Conservation (phyloP, 2,888 invertebrate genomes). For the Caenorhabditis sulstoni region DNA sequence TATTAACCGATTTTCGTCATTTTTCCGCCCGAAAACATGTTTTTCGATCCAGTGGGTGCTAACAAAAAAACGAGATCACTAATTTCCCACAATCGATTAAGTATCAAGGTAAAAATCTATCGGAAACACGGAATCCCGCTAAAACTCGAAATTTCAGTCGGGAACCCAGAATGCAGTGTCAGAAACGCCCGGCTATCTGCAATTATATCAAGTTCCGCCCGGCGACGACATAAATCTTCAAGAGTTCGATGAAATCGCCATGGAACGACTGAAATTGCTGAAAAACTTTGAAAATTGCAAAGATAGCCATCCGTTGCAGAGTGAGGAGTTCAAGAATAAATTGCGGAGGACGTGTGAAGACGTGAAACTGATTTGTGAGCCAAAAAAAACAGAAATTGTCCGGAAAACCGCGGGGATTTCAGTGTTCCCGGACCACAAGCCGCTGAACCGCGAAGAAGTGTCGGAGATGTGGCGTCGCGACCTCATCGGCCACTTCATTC, state of each 20-base stretch:
- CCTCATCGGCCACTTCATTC: constrained; percentile 93
- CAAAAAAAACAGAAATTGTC: no score
- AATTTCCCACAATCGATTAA: constrained; percentile 34
- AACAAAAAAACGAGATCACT: constrained; percentile 9
- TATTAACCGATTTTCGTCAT: constrained; percentile 8
- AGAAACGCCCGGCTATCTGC: constrained; percentile 48
- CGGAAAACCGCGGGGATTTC: neutral
- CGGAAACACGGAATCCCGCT: neutral
- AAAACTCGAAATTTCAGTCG: neutral
- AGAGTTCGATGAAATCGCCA: constrained; percentile 76
- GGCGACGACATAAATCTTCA: constrained; percentile 70
- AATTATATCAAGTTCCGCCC: constrained; percentile 71
- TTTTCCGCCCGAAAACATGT: constrained; percentile 6
- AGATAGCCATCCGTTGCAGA: constrained; percentile 41
- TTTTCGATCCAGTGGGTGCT: neutral
- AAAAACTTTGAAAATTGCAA: constrained; percentile 61
- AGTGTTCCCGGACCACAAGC: constrained; percentile 20
- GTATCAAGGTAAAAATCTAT: constrained; percentile 38
- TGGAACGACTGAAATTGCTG: constrained; percentile 71
- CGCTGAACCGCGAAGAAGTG: neutral
- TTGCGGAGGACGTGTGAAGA: constrained; percentile 10
- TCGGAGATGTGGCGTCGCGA: constrained; percentile 83
- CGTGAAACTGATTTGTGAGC: constrained; percentile 26
- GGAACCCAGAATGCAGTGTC: neutral
- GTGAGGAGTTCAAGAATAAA: constrained; percentile 30